These are phyloP conservation scores for Oligia fasciuncula DNA, from an alignment of 2,888 invertebrate genomes.

Conservation along the genomic window DNA sequence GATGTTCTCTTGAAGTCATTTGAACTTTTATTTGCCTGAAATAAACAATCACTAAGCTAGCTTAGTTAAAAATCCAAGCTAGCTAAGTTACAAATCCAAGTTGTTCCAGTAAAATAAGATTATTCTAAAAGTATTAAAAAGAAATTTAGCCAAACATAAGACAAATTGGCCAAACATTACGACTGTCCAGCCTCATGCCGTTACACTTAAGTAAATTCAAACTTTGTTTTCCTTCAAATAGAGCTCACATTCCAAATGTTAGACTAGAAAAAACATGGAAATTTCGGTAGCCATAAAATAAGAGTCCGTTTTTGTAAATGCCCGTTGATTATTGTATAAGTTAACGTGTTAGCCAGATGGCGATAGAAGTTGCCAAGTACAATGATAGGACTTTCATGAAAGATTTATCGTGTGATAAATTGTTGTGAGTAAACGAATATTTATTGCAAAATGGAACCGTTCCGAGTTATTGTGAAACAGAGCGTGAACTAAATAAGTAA, in stretches of 20 bases:
- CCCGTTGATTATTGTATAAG: constrained; percentile 54
- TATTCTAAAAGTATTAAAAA: neutral
- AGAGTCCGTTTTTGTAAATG: constrained; percentile 42
- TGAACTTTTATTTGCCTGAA: neutral
- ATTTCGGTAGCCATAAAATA: constrained; percentile 50
- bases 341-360: constrained; percentile 42
- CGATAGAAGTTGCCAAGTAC: constrained; percentile 43
- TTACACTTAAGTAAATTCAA: neutral
- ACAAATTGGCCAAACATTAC: constrained; percentile 24
- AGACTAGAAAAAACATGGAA: constrained; percentile 26
- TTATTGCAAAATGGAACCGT: constrained; percentile 36
- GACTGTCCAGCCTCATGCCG: neutral
- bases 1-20: neutral
- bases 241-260: constrained; percentile 4
- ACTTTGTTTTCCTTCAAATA: constrained; percentile 3
- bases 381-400: constrained; percentile 41
- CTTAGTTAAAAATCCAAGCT: neutral
- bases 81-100: too few species aligned
- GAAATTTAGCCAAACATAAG: constrained; percentile 21
- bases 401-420: constrained; percentile 58
- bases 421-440: constrained; percentile 44
- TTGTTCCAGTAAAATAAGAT: neutral
- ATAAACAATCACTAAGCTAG: too few species aligned
- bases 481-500: constrained; percentile 17
- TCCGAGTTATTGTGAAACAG: constrained; percentile 30